Conservation (phyloP, 2,888 invertebrate genomes). For the Eilema depressum region DNA sequence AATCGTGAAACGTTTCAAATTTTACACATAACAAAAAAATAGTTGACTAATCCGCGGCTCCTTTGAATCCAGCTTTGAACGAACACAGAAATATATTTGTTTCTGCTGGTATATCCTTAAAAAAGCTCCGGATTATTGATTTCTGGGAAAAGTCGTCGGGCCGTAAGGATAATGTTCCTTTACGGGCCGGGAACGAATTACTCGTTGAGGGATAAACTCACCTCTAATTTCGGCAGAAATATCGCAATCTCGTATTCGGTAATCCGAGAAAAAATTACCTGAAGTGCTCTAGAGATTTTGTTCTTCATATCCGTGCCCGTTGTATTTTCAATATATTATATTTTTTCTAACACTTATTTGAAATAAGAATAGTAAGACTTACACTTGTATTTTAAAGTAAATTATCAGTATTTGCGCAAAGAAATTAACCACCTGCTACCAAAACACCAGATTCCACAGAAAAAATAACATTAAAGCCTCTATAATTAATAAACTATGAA, state of each 20-base stretch:
- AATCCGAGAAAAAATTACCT: slow-evolving; percentile 75
- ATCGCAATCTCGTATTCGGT: slow-evolving; percentile 68
- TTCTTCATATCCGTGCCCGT: slow-evolving; percentile 35
- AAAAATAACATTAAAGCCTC: slow-evolving; percentile 31
- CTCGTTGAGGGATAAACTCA: slow-evolving; percentile 82
- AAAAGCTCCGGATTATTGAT: slow-evolving; percentile 82
- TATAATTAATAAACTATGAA: slow-evolving; percentile 75
- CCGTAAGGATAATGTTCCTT: slow-evolving; percentile 80
- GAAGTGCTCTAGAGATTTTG: slow-evolving; percentile 54
- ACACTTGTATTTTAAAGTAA: background rate
- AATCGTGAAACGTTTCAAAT: slow-evolving; percentile 81
- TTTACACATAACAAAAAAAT: slow-evolving; percentile 72
- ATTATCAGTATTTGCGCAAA: background rate
- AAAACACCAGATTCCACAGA: slow-evolving; percentile 39
- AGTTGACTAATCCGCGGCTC: slow-evolving; percentile 80
- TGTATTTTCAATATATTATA: slow-evolving; percentile 27
- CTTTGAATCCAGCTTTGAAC: slow-evolving; percentile 75
- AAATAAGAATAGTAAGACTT: background rate
- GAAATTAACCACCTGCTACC: slow-evolving; percentile 35
- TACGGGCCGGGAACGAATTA: slow-evolving; percentile 81
- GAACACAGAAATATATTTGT: slow-evolving; percentile 75
- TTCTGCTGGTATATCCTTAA: slow-evolving; percentile 76
- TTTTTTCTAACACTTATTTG: slow-evolving; percentile 1
- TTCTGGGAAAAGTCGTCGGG: slow-evolving; percentile 78
- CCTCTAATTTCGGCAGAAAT: slow-evolving; percentile 77